Evolutionary conservation across 2,797 vertebrate species (phyloP), one percentile per base, ranked within the genome.

Genomic region (Rhinoraja longicauda): DNA sequence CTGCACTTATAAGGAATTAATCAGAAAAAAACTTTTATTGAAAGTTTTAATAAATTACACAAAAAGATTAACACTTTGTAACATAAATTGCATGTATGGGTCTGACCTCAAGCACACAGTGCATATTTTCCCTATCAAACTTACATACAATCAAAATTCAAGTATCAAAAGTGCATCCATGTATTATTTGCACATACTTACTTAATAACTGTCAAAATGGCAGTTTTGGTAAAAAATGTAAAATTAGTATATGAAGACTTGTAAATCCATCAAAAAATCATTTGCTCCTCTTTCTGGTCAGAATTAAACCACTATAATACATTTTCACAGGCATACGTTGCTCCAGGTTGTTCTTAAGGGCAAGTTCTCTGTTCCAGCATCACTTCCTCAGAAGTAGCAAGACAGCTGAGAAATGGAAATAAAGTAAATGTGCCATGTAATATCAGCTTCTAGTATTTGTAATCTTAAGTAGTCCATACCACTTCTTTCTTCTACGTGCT

Each of bases 121-220:
- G 92, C 75, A 93, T 93, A 79, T 39, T 67, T 93, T 92, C 94
- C 94, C 95, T 95, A 94, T 94, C 95, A 95, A 95, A 95, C 95
- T 95, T 82, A 86, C 94, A 94, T 82, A 94, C 93, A 93, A 53
- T 82, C 45, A 82, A 72, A 96, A 96, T 99, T 99, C 98, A 99
- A 99, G 98, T 99, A 99, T 99, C 95, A 98, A 98, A 99, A 98
- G 98, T 98, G 98, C 98, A 98, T 99, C 98, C 98, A 98, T 99
- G 98, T 98, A 97, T 98, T 98, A 98, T 53, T 53, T 53, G 97
- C 97, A 98, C 98, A 97, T 98, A 98, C 98, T 98, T 98, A 98
- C 97, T 97, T 97, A 98, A 98, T 97, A 98, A 98, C 98, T 97
- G 98, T 97, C 98, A 99, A 98, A 99, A 99, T 96, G 97, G 97